Evolutionary conservation across 1,140 invertebrate genomes (phyloP), one percentile per base, ranked within the genome.

Genomic region (Rhysida immarginata): DNA sequence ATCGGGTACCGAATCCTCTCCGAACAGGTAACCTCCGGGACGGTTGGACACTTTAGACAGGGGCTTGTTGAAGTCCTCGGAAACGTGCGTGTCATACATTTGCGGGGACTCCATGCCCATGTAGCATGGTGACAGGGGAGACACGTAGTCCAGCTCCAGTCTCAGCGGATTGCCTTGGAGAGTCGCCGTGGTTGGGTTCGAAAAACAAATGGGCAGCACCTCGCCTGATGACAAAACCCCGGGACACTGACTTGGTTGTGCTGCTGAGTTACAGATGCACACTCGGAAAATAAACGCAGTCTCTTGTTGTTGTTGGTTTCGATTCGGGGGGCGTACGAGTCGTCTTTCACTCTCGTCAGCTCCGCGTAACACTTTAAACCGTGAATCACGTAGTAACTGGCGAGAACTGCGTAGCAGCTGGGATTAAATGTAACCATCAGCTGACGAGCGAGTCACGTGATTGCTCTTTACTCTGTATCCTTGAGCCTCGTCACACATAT

Each of bases 1-100:
- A 63, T 92, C 87, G 27, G 29, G 64, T 63, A 43, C 63, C 59
- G 53, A 60, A 59, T 27, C 60, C 58, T 41, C 60, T 41, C 52
- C 44, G 53, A 54, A 42, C 13, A 44, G 44, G 23, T 55, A 46
- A 13, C 54, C 35, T 24, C 20, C 45, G 14, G 62, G 59, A 13
- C 41, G 54, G 49, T 56, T 55, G 21, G 13, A 27, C 8, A 3
- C 43, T 16, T 20, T 54, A 2, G 18, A 5, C 5, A 20, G 3
- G 44, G 18, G 5, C 8, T 21, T 24, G 53, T 64, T 60, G 27
- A 70, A 65, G 54, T 62, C 60, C 62, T 66, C 45, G 2, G 5
- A 35, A 8, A 55, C 23, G 5, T 63, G 60, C 21, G 56, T 63
- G 53, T 69, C 68, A 59, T 69, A 69, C 59, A 69, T 65, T 46